Conservation (phyloP, 35 echinoderm and acorn worm species). For the Ophioderma brevispina region DNA sequence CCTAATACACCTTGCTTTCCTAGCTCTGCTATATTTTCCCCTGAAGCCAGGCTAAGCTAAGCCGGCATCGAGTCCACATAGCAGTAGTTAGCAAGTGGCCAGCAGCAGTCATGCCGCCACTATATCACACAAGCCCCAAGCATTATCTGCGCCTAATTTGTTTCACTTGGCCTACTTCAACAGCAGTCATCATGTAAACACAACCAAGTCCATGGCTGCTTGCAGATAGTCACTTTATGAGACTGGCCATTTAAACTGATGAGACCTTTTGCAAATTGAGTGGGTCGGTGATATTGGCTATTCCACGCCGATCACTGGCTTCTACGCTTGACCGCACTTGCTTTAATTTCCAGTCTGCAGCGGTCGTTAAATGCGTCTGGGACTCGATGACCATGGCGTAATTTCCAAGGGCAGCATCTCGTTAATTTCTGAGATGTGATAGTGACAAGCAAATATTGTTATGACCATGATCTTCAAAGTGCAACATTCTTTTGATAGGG, state of each 20-base stretch:
- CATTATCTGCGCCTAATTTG: not conserved
- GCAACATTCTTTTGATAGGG: not conserved
- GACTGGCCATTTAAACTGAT: not conserved
- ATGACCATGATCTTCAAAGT: not conserved
- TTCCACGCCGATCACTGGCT: constrained; percentile 1
- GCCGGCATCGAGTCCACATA: not conserved
- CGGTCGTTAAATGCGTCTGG: not conserved
- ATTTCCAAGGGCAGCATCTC: constrained; percentile 1
- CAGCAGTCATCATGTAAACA: not conserved
- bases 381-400: constrained; percentile 12
- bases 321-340: not conserved
- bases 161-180: not conserved
- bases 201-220: not conserved
- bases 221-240: not conserved
- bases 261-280: not conserved
- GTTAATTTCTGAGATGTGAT: not conserved
- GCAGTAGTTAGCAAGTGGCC: not conserved
- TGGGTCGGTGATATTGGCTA: not conserved
- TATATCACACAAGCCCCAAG: not conserved
- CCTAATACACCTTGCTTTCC: too few species aligned
- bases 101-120: not conserved
- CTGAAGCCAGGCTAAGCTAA: not conserved
- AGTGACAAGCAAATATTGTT: not conserved
- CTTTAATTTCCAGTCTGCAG: not conserved
- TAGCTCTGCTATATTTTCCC: not conserved